Conservation (phyloP, 30 jellyfish, hydroid and myxozoan genomes). For the Rhopilema esculentum region DNA sequence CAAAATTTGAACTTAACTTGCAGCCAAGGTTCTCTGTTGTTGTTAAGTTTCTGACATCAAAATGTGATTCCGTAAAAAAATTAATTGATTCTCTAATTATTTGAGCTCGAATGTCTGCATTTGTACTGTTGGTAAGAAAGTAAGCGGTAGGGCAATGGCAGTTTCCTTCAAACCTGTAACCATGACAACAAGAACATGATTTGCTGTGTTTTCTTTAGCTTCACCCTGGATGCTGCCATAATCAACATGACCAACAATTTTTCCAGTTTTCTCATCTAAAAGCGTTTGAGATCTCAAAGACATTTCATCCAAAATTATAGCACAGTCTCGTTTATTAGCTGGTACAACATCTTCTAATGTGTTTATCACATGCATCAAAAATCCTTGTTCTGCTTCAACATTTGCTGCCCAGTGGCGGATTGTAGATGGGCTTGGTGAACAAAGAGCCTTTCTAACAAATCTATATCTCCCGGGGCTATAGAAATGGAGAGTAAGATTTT, state of each 20-base stretch:
- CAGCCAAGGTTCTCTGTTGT: conserved; percentile 38
- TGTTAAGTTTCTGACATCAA: conserved; percentile 15
- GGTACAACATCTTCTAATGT: background rate
- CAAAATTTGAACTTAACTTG: conserved; percentile 12
- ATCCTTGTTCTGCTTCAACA: conserved; percentile 49
- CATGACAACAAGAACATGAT: conserved; percentile 37
- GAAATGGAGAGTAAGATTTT: conserved; percentile 30
- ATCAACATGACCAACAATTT: conserved; percentile 49
- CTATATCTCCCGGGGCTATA: conserved; percentile 45
- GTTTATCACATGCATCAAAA: conserved; percentile 7
- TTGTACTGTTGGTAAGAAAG: conserved; percentile 20
- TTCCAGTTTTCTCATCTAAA: conserved; percentile 9
- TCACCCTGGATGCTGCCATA: conserved; percentile 31
- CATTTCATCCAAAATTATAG: conserved; percentile 39
- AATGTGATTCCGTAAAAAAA: background rate
- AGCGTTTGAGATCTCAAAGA: conserved; percentile 18
- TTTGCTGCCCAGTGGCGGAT: conserved; percentile 44
- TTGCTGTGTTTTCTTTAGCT: conserved; percentile 11
- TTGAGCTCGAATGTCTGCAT: conserved; percentile 42
- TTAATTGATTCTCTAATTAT: conserved; percentile 4
- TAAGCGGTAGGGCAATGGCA: conserved; percentile 31
- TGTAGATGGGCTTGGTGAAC: conserved; percentile 47
- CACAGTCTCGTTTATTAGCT: conserved; percentile 10
- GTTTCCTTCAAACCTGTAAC: conserved; percentile 31
- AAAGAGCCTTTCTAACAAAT: conserved; percentile 26